These are phyloP conservation scores for Crocuta crocuta DNA, from an alignment of 2,113 vertebrate species.

Conservation along the genomic window DNA sequence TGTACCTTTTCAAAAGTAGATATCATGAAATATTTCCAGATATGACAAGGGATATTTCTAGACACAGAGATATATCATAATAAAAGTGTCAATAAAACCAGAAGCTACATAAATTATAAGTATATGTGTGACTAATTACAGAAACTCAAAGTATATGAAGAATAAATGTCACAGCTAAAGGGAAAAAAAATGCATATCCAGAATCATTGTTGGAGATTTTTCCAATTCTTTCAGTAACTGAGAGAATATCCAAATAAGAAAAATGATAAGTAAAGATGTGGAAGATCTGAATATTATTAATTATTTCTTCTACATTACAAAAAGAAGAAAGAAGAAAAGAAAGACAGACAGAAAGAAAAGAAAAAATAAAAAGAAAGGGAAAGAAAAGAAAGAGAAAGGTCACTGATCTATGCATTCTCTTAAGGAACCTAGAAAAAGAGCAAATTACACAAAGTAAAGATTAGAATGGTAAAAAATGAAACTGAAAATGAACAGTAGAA, in stretches of 20 bases:
- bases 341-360: no score
- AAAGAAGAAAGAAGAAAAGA: not conserved
- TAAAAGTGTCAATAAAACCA: not conserved
- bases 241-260: not conserved
- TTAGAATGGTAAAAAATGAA: not conserved
- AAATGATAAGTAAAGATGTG: not conserved
- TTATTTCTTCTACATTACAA: not conserved
- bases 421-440: not conserved
- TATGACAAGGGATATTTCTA: not conserved
- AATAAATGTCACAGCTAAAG: not conserved
- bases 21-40: not conserved
- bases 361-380: not conserved
- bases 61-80: not conserved
- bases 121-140: not conserved
- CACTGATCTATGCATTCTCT: not conserved
- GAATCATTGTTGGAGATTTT: not conserved
- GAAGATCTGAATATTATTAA: not conserved
- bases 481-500: not conserved
- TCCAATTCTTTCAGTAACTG: not conserved
- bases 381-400: not conserved
- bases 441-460: not conserved
- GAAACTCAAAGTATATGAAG: not conserved
- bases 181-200: not conserved
- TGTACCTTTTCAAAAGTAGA: not conserved
- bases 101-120: not conserved